phyloP scores from a whole-genome alignment of 2,888 invertebrate genomes.

The Hydraecia micacea region DNA sequence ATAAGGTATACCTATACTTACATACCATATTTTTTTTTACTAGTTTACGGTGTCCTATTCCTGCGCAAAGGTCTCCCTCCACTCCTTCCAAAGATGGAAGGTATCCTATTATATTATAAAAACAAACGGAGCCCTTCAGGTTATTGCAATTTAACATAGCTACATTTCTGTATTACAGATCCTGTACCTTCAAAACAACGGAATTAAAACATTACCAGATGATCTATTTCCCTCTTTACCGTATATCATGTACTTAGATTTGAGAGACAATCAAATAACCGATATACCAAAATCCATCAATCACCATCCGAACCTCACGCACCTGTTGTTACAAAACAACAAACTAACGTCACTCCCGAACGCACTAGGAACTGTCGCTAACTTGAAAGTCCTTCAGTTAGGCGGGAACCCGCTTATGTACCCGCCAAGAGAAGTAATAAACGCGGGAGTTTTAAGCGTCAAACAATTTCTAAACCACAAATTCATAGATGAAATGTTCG shows the following conservation, averaged over 20 bases:
- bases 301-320: conserved; percentile 90
- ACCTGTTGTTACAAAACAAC: conserved; percentile 92
- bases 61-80: not conserved
- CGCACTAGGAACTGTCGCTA: conserved; percentile 91
- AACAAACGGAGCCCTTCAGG: not conserved
- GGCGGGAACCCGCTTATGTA: conserved; percentile 91
- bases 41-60: no score
- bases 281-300: conserved; percentile 90
- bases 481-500: conserved; percentile 75
- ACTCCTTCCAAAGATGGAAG: no score
- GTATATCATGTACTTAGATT: conserved; percentile 91
- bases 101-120: not conserved
- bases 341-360: conserved; percentile 90
- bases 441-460: conserved; percentile 84
- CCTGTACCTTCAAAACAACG: conserved; percentile 89
- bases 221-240: conserved; percentile 90
- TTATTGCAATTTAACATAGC: not conserved
- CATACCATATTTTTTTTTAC: no score
- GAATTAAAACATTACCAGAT: conserved; percentile 88
- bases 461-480: conserved; percentile 82
- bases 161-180: conserved; percentile 76
- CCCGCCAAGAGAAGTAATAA: conserved; percentile 89
- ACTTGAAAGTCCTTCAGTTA: conserved; percentile 91
- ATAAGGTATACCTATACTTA: no score
- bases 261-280: conserved; percentile 91